Evolutionary conservation across 2,797 vertebrate genomes (phyloP), one percentile per base, ranked within the genome.

Genomic region (Discoglossus pictus): DNA sequence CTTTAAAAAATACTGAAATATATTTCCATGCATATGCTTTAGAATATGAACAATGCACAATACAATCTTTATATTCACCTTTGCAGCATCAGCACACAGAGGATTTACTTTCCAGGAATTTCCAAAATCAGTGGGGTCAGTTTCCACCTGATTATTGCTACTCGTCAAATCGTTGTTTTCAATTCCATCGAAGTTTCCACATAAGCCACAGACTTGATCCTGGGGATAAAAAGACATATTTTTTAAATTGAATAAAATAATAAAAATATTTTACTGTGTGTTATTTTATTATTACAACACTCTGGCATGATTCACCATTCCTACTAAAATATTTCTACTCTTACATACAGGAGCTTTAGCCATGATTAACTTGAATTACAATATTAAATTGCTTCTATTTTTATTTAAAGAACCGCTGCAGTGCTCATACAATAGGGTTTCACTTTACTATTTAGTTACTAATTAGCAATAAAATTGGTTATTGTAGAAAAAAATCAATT

Each of bases 51-150:
- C 18, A 11, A 1, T n/a, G n/a, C 3, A 23, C n/a, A 27, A 56
- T 56, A 25, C 2, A 11, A 2, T 6, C 44, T 64, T 76, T 0
- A 0, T 15, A 70, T 44, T 20, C 77, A 99, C 97, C 90, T 93
- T 86, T 48, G 78, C 83, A 68, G 94, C 91, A 77, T 98, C 92
- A 0, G 97, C 94, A 69, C 97, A 99, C 74, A 79, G 86, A 0
- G 92, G 82, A 76, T 79, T 82, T 75, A 95, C 92, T 83, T 96
- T 98, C 97, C 97, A 99, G 25, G 96, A 98, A 80, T 99, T 96
- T 15, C 96, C 97, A 50, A 98, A 98, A 79, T 96, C 92, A 61
- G 80, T 72, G 1, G 92, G 86, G 65, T 95, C 90, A 54, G 95
- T 90, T 84, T 98, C 97, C 79, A 97, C 80, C 69, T 96, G 92